phyloP scores from a whole-genome alignment of 2,888 invertebrate species.

The Tetanocera ferruginea region DNA sequence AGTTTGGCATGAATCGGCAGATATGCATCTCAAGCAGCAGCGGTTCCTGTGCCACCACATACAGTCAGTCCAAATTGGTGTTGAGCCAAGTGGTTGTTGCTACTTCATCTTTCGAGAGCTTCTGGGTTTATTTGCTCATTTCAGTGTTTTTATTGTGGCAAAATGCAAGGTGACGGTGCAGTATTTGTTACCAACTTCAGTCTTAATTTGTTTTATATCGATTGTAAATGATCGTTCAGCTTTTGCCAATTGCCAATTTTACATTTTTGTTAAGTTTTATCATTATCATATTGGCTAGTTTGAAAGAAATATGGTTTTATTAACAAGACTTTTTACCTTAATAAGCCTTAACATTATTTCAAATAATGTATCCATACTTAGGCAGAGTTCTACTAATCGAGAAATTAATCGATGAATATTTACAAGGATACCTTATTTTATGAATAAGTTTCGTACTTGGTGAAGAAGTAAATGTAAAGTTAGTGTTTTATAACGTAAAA shows the following conservation, averaged over 20 bases:
- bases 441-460: too few species aligned
- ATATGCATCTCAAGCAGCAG: conserved; percentile 7
- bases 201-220: conserved; percentile 42
- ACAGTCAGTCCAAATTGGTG: background rate
- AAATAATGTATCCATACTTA: too few species aligned
- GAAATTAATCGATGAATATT: too few species aligned
- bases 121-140: background rate
- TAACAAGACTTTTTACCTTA: too few species aligned
- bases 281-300: background rate
- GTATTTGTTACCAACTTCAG: background rate
- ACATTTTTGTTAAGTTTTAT: conserved; percentile 9
- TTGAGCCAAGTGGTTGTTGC: conserved; percentile 1
- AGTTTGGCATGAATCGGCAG: background rate
- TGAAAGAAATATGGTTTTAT: too few species aligned
- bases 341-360: too few species aligned
- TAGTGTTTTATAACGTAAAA: too few species aligned
- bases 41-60: background rate
- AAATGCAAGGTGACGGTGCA: background rate
- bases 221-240: conserved; percentile 37
- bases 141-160: background rate
- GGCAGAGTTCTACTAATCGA: too few species aligned
- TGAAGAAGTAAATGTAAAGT: too few species aligned
- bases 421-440: too few species aligned
- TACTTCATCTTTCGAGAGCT: background rate
- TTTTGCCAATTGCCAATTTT: conserved; percentile 23